Evolutionary conservation across 2,888 invertebrate species (phyloP), one percentile per base, ranked within the genome.

Genomic region (Brachypalpus laphriformis): DNA sequence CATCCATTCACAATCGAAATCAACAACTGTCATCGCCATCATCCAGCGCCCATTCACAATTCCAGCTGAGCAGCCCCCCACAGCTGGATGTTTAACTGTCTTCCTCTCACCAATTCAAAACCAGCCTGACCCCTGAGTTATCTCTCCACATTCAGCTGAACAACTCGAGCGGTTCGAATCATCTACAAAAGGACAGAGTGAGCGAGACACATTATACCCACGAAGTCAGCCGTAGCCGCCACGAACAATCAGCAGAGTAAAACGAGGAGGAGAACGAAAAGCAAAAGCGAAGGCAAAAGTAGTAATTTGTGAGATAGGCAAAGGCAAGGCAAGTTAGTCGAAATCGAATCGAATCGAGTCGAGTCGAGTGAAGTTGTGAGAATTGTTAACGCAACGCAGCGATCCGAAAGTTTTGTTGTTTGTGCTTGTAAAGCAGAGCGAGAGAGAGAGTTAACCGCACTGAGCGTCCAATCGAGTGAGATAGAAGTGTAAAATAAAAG

Each of bases 361-460:
- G 83, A 83, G 87, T 87, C 83, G 87, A 87, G 87, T 87, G 86
- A 82, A 87, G 87, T 87, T 86, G 87, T 78, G 78, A 59, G 20
- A 76, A 75, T 75, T 76, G 77, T 71, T 56, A 75, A 81, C 87
- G 87, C 86, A 87, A 87, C 86, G 81, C 83, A 87, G 87, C 87
- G 87, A 87, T 86, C 86, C 80, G 82, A 86, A 86, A 85, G 85
- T 83, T 83, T 83, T 83, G 83, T 85, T 85, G 80, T 75, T 81
- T 71, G 85, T 75, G 80, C 75, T 83, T 78, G 72, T 61, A 65
- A 16, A 82, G 34, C 47, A 71, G 71, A 85, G 85, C 49, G 81
- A 85, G 63, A 78, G 49, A 75, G 47, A 75, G 71, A 65, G 57
- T 57, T 63, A 59, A 45, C 45, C 74, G 74, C 80, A 68, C 70